Conservation (phyloP, 2,888 invertebrate species). For the Callosobruchus maculatus region DNA sequence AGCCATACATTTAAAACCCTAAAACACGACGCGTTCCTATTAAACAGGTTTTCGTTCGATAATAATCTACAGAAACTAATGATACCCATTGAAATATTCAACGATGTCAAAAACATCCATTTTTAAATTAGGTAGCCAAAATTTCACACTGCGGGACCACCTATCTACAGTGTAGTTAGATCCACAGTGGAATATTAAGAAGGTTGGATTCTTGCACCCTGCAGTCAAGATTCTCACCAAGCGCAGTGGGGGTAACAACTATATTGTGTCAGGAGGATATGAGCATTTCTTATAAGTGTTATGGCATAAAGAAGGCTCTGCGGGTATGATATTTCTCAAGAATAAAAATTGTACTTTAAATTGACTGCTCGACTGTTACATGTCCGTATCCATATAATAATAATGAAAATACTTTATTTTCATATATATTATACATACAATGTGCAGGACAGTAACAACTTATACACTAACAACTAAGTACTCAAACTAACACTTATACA, state of each 20-base stretch:
- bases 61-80: not conserved
- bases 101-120: not conserved
- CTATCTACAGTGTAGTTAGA: not conserved
- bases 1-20: not conserved
- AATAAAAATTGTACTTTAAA: not conserved
- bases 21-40: not conserved
- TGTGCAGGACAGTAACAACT: too few relatives aligned
- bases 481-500: too few relatives aligned
- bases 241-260: not conserved
- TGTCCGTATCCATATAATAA: not conserved
- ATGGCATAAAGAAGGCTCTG: not conserved
- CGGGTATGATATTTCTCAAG: not conserved
- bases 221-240: not conserved
- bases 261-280: not conserved
- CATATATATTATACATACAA: too few relatives aligned
- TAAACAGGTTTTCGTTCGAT: not conserved
- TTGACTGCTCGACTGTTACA: not conserved
- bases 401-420: too few relatives aligned
- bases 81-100: not conserved
- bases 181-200: not conserved
- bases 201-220: not conserved
- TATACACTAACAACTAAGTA: too few relatives aligned
- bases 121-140: not conserved
- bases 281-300: not conserved
- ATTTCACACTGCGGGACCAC: not conserved